Conservation (phyloP, 2,113 vertebrate genomes). For the Pluvialis apricaria region DNA sequence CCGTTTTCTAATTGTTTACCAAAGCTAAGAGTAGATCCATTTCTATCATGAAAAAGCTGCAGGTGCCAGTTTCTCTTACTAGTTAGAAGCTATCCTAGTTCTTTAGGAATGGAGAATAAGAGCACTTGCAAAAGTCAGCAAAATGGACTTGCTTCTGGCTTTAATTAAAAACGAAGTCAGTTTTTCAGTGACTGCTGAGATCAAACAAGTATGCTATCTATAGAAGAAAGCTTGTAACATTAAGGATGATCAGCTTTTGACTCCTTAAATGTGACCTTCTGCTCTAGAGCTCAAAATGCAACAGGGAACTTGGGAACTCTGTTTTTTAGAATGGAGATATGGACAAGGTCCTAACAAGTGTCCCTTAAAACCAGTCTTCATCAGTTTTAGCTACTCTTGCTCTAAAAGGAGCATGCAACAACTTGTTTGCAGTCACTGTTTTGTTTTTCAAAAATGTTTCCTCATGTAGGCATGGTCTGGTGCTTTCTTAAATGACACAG, state of each 20-base stretch:
- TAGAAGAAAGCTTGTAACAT: background rate
- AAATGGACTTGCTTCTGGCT: background rate
- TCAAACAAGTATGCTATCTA: background rate
- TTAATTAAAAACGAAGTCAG: background rate
- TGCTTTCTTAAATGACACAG: background rate
- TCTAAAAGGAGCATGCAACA: background rate
- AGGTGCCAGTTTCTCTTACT: background rate
- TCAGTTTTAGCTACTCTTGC: background rate
- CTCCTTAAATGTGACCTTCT: background rate
- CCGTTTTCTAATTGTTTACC: background rate
- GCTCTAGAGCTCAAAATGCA: background rate
- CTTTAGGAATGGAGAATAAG: background rate
- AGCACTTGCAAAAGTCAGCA: background rate
- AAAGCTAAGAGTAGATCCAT: background rate
- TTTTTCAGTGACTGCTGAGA: background rate
- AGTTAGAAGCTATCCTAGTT: background rate
- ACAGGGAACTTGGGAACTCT: background rate
- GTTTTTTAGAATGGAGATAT: background rate
- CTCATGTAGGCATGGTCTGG: background rate
- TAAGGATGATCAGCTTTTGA: background rate
- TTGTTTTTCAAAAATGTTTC: background rate
- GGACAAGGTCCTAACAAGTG: background rate
- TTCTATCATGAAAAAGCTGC: background rate
- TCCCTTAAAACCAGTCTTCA: background rate
- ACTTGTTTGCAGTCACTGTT: background rate